These are phyloP conservation scores for Sinocyclocheilus rhinocerous DNA, from an alignment of 2,113 vertebrate species.

Conservation along the genomic window DNA sequence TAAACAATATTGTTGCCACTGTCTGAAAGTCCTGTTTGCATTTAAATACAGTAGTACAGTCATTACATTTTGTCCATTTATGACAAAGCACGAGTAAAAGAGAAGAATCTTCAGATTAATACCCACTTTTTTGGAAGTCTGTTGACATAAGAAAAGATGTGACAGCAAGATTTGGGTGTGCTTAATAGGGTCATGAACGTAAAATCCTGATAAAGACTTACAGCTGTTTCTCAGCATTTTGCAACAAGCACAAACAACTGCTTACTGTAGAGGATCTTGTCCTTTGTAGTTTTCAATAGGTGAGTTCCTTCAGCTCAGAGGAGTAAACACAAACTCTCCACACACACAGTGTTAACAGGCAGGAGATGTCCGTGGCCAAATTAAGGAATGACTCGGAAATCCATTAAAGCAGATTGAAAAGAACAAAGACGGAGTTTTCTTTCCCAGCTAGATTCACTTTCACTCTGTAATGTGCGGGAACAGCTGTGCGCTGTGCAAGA, in stretches of 20 bases:
- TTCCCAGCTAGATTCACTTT: conserved; percentile 73
- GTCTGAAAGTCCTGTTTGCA: no score
- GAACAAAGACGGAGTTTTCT: conserved; percentile 62
- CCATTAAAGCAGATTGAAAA: conserved; percentile 59
- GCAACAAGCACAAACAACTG: neutral
- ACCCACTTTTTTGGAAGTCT: neutral
- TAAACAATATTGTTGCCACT: no score
- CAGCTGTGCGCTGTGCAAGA: conserved; percentile 65
- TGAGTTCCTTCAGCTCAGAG: neutral
- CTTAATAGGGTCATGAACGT: no score
- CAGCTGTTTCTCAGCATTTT: neutral
- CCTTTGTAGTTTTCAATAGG: neutral
- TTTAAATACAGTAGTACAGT: no score
- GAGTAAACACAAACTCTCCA: neutral
- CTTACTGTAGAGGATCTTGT: neutral
- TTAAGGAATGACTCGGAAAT: conserved; percentile 60
- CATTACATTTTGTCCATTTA: no score
- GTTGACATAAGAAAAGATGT: neutral
- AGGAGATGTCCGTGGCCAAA: conserved; percentile 52
- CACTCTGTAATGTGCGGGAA: conserved; percentile 66
- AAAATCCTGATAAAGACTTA: neutral
- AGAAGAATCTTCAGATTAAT: neutral
- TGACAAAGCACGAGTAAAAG: neutral
- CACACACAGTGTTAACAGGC: conserved; percentile 28
- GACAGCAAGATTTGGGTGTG: neutral